Percentiles rank a stretch among this genome's conserved stretches.
Conservation (phyloP, 2,888 invertebrate species). For the Eristalinus sepulchralis region DNA sequence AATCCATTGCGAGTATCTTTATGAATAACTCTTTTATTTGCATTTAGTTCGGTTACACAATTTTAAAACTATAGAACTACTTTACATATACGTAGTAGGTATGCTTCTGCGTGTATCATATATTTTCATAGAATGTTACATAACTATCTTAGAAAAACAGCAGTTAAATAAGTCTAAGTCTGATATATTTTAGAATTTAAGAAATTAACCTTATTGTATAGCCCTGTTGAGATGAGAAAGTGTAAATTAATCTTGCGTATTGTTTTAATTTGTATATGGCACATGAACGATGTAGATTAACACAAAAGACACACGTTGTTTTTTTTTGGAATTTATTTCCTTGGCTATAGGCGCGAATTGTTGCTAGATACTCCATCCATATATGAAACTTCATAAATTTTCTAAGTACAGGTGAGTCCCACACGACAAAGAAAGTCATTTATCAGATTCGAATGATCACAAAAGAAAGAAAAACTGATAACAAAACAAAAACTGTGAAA, state of each 20-base stretch:
- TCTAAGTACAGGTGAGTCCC: neutral
- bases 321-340: conserved; percentile 12
- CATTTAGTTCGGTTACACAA: conserved; percentile 20
- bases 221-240: conserved; percentile 10
- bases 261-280: conserved; percentile 47
- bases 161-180: neutral
- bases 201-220: conserved; percentile 12
- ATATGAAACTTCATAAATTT: neutral
- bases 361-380: neutral
- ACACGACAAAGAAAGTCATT: neutral
- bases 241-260: neutral
- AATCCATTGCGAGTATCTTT: conserved; percentile 16
- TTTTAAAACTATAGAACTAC: conserved; percentile 17
- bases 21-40: conserved; percentile 18
- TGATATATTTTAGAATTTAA: neutral
- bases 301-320: conserved; percentile 11
- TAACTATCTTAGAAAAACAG: conserved; percentile 21
- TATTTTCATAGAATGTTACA: conserved; percentile 24
- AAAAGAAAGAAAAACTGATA: neutral
- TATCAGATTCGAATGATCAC: neutral
- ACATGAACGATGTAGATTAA: conserved; percentile 43
- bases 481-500: neutral
- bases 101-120: conserved; percentile 18
- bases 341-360: neutral
- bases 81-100: conserved; percentile 20